These are phyloP conservation scores for Papio anubis DNA, from an alignment of 2,113 vertebrate genomes.

Conservation along the genomic window DNA sequence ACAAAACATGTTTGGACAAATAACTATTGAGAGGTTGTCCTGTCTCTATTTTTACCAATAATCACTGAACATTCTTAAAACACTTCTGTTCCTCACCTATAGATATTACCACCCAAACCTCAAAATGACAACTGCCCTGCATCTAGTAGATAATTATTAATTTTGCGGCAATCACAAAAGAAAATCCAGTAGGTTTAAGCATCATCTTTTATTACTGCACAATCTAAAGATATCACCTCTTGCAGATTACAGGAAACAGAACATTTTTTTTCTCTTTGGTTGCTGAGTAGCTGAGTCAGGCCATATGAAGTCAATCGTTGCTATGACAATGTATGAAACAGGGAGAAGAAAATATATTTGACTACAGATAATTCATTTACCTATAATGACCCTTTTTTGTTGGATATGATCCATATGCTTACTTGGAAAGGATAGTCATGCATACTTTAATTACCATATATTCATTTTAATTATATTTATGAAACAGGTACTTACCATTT, in stretches of 20 bases:
- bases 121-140: neutral
- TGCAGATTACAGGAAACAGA: conserved; percentile 68
- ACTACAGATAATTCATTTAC: conserved; percentile 76
- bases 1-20: neutral
- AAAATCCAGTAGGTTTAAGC: conserved; percentile 34
- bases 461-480: conserved; percentile 27
- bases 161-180: conserved; percentile 26
- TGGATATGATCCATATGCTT: conserved; percentile 54
- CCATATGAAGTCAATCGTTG: conserved; percentile 79
- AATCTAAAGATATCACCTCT: conserved; percentile 21
- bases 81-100: neutral
- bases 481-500: conserved; percentile 6
- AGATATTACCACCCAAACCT: neutral
- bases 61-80: neutral
- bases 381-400: conserved; percentile 66
- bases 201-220: conserved; percentile 35
- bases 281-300: conserved; percentile 78
- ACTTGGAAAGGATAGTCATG: conserved; percentile 28
- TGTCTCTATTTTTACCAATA: neutral
- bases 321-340: conserved; percentile 76
- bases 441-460: conserved; percentile 69
- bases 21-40: neutral
- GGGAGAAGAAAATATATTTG: conserved; percentile 72
- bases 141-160: neutral
- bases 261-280: conserved; percentile 63